These are phyloP conservation scores for Salarias fasciatus DNA, from an alignment of 2,797 vertebrate genomes.

Conservation along the genomic window DNA sequence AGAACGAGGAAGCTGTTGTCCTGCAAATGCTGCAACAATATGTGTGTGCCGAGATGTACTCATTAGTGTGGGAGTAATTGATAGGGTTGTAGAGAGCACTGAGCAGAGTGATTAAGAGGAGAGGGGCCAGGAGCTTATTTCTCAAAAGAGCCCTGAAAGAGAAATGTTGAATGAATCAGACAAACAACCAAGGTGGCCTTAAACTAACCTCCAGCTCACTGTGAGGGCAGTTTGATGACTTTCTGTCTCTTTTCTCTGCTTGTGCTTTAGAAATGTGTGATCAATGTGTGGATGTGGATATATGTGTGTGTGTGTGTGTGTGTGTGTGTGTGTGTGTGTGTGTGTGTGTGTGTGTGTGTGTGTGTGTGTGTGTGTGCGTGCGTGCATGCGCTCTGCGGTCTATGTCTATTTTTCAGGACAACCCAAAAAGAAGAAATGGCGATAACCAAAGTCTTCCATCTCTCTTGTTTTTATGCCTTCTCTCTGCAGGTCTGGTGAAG, in stretches of 20 bases:
- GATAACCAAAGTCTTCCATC: conserved; percentile 51
- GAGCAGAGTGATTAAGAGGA: conserved; percentile 77
- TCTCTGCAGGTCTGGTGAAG: conserved; percentile 38
- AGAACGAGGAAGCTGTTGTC: conserved; percentile 48
- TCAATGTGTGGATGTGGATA: neutral
- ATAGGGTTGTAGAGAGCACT: conserved; percentile 78
- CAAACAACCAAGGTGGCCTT: conserved; percentile 74
- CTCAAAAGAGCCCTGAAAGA: conserved; percentile 76
- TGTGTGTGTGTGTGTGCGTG: too few species aligned
- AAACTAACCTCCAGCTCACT: conserved; percentile 68
- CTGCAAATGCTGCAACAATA: conserved; percentile 43
- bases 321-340: too few species aligned
- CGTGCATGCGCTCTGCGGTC: conserved; percentile 25
- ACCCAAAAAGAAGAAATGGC: conserved; percentile 44
- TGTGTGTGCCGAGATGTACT: conserved; percentile 61
- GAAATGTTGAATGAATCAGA: conserved; percentile 75
- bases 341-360: too few species aligned
- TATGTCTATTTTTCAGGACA: conserved; percentile 71
- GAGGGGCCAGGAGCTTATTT: conserved; percentile 72
- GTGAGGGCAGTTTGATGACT: conserved; percentile 65
- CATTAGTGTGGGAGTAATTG: conserved; percentile 82
- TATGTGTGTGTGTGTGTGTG: too few species aligned
- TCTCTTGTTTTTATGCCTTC: conserved; percentile 21
- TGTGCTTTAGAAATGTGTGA: conserved; percentile 33
- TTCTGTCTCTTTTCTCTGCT: conserved; percentile 57